Evolutionary conservation across 1,140 invertebrate genomes (phyloP).

Genomic region (Pseudomyrmex flavicornis): DNA sequence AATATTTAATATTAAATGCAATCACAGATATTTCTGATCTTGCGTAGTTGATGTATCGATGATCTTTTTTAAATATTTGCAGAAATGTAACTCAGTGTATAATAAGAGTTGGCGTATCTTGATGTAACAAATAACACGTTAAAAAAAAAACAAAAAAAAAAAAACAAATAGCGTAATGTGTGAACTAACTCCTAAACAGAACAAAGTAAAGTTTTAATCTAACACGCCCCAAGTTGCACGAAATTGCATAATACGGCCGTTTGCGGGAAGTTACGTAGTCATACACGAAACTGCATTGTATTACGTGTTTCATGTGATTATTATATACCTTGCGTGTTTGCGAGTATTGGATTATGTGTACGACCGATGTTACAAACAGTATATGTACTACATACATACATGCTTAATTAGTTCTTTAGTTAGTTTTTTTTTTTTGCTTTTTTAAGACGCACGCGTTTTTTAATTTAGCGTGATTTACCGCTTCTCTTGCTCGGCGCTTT

Average conservation of each 20-base stretch:
- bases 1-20: neutral
- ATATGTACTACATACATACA: neutral
- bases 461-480: neutral
- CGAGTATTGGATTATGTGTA: constrained; percentile 35
- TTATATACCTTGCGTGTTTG: constrained; percentile 25
- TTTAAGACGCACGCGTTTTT: neutral
- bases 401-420: neutral
- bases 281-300: constrained; percentile 38
- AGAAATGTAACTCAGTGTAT: neutral
- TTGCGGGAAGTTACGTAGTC: constrained; percentile 35
- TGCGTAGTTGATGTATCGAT: neutral
- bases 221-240: constrained; percentile 28
- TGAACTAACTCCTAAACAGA: constrained; percentile 1
- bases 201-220: constrained; percentile 41
- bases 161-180: constrained; percentile 10
- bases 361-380: neutral
- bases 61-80: neutral
- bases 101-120: constrained; percentile 5
- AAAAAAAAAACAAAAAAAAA: neutral
- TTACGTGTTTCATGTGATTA: constrained; percentile 47
- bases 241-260: constrained; percentile 39
- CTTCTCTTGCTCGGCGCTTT: neutral
- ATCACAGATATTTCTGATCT: constrained; percentile 7
- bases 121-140: neutral
- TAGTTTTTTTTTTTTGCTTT: too few species aligned